These are phyloP conservation scores for Hesperia comma DNA, from an alignment of 2,888 invertebrate genomes.

Conservation along the genomic window DNA sequence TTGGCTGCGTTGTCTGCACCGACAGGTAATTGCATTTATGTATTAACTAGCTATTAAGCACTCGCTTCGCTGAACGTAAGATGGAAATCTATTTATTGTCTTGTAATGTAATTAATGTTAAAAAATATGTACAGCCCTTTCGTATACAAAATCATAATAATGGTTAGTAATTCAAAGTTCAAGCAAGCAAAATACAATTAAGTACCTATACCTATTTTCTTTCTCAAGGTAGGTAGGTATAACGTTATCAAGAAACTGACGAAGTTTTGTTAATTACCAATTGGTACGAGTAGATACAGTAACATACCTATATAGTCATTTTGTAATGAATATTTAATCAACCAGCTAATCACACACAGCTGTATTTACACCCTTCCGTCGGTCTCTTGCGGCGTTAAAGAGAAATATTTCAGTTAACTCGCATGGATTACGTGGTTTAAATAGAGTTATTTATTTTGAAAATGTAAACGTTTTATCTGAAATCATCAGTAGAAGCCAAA, in stretches of 20 bases:
- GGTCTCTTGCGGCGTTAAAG: constrained; percentile 5
- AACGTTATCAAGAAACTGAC: not conserved
- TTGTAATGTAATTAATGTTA: too few relatives aligned
- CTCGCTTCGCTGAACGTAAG: not conserved
- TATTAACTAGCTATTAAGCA: not conserved
- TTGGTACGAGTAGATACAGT: not conserved
- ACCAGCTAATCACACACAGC: constrained; percentile 38
- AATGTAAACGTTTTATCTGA: not conserved
- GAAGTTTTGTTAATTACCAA: not conserved
- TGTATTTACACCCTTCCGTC: constrained; percentile 14
- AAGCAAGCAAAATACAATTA: too few relatives aligned
- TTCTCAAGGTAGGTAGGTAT: too few relatives aligned
- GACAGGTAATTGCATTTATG: constrained; percentile 42
- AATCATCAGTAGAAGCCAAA: not conserved
- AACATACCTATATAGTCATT: constrained; percentile 10
- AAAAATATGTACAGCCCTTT: too few relatives aligned
- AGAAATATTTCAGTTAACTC: constrained; percentile 5
- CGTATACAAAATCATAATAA: too few relatives aligned
- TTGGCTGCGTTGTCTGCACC: constrained; percentile 25
- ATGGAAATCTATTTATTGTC: too few relatives aligned
- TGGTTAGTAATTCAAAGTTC: too few relatives aligned
- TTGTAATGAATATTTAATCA: constrained; percentile 27
- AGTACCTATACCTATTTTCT: too few relatives aligned
- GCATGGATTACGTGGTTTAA: not conserved
- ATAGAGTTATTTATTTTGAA: not conserved